phyloP scores from a whole-genome alignment of 2,797 vertebrate species.

The Gymnothorax javanicus region DNA sequence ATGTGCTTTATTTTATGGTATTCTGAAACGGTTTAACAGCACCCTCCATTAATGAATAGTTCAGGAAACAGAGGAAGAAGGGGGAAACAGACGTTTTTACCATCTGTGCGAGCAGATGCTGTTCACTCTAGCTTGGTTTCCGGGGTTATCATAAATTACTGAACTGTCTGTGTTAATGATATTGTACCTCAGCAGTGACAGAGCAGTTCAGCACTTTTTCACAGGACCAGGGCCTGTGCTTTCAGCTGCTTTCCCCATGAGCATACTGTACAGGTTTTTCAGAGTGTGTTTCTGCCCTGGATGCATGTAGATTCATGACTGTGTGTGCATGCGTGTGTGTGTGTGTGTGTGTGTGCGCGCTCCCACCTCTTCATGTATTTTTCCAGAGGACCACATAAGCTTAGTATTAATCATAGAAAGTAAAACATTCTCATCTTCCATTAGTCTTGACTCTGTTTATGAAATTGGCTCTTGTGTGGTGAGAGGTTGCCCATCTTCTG shows the following conservation, averaged over 20 bases:
- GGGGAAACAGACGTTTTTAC: neutral
- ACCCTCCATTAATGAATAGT: neutral
- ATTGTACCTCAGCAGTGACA: neutral
- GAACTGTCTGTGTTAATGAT: neutral
- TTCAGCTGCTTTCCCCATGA: neutral
- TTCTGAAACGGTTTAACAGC: neutral
- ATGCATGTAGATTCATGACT: neutral
- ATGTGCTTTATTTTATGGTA: no score
- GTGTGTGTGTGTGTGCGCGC: neutral
- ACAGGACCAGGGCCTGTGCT: neutral
- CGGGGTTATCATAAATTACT: neutral
- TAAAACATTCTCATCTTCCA: neutral
- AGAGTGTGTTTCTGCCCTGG: neutral
- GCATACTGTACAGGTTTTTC: neutral
- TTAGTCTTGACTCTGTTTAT: neutral
- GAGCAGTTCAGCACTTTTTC: neutral
- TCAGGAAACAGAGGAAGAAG: neutral
- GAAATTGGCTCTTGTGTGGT: neutral
- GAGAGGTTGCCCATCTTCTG: neutral
- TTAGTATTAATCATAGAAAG: neutral
- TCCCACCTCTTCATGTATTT: neutral
- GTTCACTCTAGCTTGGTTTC: neutral
- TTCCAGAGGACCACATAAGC: neutral
- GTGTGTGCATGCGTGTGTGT: neutral
- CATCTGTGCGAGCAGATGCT: neutral